Evolutionary conservation across 1,140 invertebrate genomes (phyloP).

Genomic region (Telenomus remus): DNA sequence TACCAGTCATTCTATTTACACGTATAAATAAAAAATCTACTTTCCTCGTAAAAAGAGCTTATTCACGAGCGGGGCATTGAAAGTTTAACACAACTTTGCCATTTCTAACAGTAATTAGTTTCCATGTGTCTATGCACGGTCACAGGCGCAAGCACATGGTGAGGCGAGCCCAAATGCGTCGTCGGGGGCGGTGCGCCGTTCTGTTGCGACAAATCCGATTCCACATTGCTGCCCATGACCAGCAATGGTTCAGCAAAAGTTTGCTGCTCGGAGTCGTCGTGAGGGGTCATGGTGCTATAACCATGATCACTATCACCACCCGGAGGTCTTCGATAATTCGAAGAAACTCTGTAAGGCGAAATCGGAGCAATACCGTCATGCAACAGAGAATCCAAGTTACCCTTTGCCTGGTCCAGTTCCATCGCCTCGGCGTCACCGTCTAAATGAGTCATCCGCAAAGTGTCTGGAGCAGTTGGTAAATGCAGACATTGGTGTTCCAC

Average conservation of each 20-base stretch:
- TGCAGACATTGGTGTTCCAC: conserved; percentile 72
- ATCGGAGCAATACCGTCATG: conserved; percentile 80
- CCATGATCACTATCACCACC: conserved; percentile 94
- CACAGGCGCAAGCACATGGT: conserved; percentile 89
- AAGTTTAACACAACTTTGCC: too few species aligned
- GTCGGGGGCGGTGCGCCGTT: conserved; percentile 67
- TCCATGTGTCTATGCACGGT: conserved; percentile 91
- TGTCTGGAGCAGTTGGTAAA: conserved; percentile 69
- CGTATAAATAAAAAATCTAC: too few species aligned
- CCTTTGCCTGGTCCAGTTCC: conserved; percentile 70
- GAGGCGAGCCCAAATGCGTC: conserved; percentile 74
- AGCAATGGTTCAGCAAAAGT: conserved; percentile 81
- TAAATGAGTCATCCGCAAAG: conserved; percentile 70
- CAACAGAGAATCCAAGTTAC: conserved; percentile 78
- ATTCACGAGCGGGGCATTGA: too few species aligned
- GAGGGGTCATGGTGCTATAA: conserved; percentile 95
- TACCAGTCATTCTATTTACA: too few species aligned
- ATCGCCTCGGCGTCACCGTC: conserved; percentile 67
- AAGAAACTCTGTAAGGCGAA: conserved; percentile 91
- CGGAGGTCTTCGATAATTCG: conserved; percentile 85
- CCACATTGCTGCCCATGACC: conserved; percentile 70
- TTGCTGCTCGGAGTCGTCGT: conserved; percentile 89
- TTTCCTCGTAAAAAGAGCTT: too few species aligned
- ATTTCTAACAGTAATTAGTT: conserved; percentile 75
- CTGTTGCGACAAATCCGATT: conserved; percentile 66